Base-by-base conservation (phyloP, 2,888 invertebrate genomes). In the Cheilosia soror region DNA sequence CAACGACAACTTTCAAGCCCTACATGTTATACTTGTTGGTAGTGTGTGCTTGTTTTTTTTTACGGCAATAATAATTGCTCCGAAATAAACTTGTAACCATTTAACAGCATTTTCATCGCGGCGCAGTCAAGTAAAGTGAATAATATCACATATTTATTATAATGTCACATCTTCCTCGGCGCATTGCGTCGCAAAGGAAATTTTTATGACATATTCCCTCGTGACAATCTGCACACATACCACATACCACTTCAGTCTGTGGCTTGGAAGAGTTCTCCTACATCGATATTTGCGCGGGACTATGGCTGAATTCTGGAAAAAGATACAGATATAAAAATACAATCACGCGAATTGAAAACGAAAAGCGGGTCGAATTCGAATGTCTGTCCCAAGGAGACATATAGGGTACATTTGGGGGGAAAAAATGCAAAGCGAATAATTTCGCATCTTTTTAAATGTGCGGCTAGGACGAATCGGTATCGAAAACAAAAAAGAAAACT, bases 151-250 rank as follows among this genome's bases (percentile, higher is more conserved):
- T 84, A 80, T 84, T 84, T 84, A 84, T 84, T 84, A 84, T 80
- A 84, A 84, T 84, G 84, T 84, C 85, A 85, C 72, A 85, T 85
- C 68, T 85, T 81, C 76, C 44, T 77, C 55, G 55, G 29, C 51
- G 37, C 62, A 44, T 20, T n/a, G 33, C 58, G 47, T 66, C 2
- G 68, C 44, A 37, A 47, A 71, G 76, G 66, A 85, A 81, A 85
- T 85, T 85, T 85, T 85, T 85, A 85, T 85, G 85, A 85, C 85
- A 85, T 85, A 85, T 85, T 85, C 85, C 80, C 80, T 66, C 75
- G 79, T 65, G 79, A 79, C 79, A 79, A 79, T 79, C 65, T 25
- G 79, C 57, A 72, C 65, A 71, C 79, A 73, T 73, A 73, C 79
- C 79, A 33, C 60, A 80, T 80, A 66, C 79, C 72, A 65, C 44